phyloP scores from a whole-genome alignment of 2,113 vertebrate species.

The Mystacornis crossleyi region DNA sequence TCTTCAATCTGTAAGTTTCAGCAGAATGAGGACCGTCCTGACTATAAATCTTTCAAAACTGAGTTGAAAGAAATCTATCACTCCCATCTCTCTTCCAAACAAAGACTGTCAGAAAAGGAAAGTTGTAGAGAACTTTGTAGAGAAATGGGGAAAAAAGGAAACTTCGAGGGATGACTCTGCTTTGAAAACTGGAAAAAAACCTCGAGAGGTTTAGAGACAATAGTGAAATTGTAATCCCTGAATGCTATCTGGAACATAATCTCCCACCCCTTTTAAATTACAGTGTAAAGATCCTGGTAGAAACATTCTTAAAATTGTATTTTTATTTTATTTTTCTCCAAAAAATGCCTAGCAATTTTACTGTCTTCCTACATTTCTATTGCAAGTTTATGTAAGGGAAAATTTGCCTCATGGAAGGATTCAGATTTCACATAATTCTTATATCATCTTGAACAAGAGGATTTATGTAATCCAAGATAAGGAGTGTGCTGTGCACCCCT shows the following conservation, averaged over 20 bases:
- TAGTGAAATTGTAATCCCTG: not conserved
- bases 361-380: not conserved
- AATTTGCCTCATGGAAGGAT: slow-evolving; percentile 18
- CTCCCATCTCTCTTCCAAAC: not conserved
- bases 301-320: not conserved
- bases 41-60: not conserved
- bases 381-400: slow-evolving; percentile 26
- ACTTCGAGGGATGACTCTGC: not conserved
- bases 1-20: not conserved
- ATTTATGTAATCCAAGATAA: not conserved
- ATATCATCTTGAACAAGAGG: not conserved
- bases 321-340: not conserved
- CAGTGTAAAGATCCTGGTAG: not conserved
- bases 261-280: not conserved
- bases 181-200: slow-evolving; percentile 18
- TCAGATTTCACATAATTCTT: not conserved
- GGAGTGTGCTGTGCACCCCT: not conserved
- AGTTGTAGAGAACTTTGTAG: slow-evolving; percentile 19
- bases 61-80: slow-evolving; percentile 11
- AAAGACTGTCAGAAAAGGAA: slow-evolving; percentile 12
- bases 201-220: not conserved
- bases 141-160: not conserved
- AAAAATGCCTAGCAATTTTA: not conserved
- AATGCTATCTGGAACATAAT: not conserved
- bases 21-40: not conserved